phyloP scores from a whole-genome alignment of 2,888 invertebrate genomes.

The Rhagophthalmus giganteus region DNA sequence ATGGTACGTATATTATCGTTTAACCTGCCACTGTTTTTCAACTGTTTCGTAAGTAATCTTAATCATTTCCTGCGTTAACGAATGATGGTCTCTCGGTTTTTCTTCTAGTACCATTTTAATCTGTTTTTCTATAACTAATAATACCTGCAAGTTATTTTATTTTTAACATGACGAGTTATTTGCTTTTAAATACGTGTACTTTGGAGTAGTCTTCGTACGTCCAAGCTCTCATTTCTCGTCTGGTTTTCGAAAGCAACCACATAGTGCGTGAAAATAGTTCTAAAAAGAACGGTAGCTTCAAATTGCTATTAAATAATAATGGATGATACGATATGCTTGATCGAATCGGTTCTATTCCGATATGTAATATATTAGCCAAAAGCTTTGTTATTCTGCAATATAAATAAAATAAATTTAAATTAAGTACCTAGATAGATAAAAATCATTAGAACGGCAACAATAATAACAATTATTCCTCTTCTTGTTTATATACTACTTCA shows the following conservation, averaged over 20 bases:
- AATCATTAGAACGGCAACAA: no score
- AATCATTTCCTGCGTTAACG: conserved; percentile 44
- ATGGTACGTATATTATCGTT: conserved; percentile 3
- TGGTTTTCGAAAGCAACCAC: conserved; percentile 51
- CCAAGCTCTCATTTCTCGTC: conserved; percentile 52
- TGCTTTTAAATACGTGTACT: conserved; percentile 31
- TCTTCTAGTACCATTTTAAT: conserved; percentile 45
- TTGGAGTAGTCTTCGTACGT: conserved; percentile 48
- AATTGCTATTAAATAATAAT: conserved; percentile 45
- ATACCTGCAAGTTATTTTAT: conserved; percentile 38
- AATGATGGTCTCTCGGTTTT: conserved; percentile 46
- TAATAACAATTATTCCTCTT: no score
- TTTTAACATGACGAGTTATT: neutral
- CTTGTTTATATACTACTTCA: no score
- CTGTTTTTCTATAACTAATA: conserved; percentile 48
- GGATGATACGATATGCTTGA: conserved; percentile 47
- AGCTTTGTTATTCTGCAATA: conserved; percentile 47
- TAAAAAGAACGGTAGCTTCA: conserved; percentile 46
- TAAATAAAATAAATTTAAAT: no score
- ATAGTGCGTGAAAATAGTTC: conserved; percentile 51
- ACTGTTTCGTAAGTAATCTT: conserved; percentile 44
- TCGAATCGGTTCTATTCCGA: conserved; percentile 45
- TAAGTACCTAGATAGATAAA: no score
- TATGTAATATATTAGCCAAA: conserved; percentile 46
- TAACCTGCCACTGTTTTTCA: conserved; percentile 49